Percentiles rank a stretch among this genome's conserved stretches.
These are phyloP conservation scores for Andrena hattorfiana DNA, from an alignment of 2,888 invertebrate species.

Conservation along the genomic window DNA sequence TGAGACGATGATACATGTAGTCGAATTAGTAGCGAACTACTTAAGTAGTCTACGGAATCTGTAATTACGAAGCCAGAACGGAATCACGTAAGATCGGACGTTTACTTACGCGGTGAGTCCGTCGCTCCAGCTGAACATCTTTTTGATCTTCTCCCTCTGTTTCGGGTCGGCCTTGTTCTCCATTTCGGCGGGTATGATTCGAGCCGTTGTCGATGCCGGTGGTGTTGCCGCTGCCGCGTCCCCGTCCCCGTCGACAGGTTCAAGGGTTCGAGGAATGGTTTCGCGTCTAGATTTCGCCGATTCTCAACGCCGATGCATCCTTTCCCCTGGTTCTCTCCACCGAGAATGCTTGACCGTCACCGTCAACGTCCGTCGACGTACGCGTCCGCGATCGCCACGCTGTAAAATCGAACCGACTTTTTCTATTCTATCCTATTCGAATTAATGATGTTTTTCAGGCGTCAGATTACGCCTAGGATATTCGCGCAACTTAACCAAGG, in stretches of 20 bases:
- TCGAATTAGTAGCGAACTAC: too few species aligned
- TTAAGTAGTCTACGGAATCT: too few species aligned
- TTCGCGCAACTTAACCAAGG: background rate
- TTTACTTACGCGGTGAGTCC: constrained; percentile 80
- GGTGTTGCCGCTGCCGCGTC: too few species aligned
- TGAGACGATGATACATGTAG: too few species aligned
- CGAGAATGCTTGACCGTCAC: background rate
- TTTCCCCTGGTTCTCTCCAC: background rate
- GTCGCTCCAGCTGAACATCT: constrained; percentile 89
- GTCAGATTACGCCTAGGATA: background rate
- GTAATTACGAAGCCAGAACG: background rate
- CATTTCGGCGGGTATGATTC: constrained; percentile 57
- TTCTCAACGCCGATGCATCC: constrained; percentile 37
- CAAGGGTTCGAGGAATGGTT: background rate
- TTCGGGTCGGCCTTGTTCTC: constrained; percentile 76
- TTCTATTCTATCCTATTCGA: background rate
- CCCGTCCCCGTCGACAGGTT: background rate
- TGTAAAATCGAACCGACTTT: constrained; percentile 12
- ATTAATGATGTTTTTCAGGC: too few species aligned
- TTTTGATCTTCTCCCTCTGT: constrained; percentile 86
- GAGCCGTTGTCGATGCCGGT: too few species aligned
- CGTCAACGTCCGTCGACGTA: background rate
- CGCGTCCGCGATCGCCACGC: background rate
- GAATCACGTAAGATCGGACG: background rate
- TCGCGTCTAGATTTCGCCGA: background rate